These are phyloP conservation scores for Ploceus nigricollis DNA, from an alignment of 2,113 vertebrate genomes.

Conservation along the genomic window DNA sequence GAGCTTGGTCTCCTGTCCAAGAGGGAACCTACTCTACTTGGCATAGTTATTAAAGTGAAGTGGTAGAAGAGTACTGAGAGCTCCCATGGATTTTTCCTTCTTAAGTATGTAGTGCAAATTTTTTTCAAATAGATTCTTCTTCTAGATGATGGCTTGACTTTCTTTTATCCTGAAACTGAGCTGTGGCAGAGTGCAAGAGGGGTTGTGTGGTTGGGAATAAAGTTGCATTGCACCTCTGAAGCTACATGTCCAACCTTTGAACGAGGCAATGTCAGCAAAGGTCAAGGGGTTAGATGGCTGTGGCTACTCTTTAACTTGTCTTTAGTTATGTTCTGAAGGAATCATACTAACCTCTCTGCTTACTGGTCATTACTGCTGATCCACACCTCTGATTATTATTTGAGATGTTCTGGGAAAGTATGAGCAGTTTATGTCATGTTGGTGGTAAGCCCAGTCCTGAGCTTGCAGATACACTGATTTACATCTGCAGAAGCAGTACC, in stretches of 20 bases:
- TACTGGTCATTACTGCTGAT: not conserved
- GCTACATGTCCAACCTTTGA: not conserved
- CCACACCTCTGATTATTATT: not conserved
- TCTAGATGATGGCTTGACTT: not conserved
- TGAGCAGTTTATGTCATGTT: not conserved
- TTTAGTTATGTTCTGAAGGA: not conserved
- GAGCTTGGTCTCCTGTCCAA: not conserved
- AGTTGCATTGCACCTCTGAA: not conserved
- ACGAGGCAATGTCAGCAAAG: not conserved
- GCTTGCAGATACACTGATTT: not conserved
- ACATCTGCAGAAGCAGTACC: not conserved
- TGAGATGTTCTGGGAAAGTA: not conserved
- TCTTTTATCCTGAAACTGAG: not conserved
- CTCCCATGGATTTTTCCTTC: not conserved
- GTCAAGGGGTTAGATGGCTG: not conserved
- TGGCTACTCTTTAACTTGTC: conserved; percentile 29
- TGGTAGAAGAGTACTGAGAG: not conserved
- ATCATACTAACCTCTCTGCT: not conserved
- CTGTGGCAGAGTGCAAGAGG: not conserved
- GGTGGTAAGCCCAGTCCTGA: not conserved
- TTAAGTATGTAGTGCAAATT: accelerated
- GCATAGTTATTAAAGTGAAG: not conserved
- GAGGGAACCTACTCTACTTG: not conserved
- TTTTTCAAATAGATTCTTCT: not conserved
- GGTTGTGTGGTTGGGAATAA: not conserved